phyloP scores from a whole-genome alignment of 2,888 invertebrate species.

The Diarsia brunnea region DNA sequence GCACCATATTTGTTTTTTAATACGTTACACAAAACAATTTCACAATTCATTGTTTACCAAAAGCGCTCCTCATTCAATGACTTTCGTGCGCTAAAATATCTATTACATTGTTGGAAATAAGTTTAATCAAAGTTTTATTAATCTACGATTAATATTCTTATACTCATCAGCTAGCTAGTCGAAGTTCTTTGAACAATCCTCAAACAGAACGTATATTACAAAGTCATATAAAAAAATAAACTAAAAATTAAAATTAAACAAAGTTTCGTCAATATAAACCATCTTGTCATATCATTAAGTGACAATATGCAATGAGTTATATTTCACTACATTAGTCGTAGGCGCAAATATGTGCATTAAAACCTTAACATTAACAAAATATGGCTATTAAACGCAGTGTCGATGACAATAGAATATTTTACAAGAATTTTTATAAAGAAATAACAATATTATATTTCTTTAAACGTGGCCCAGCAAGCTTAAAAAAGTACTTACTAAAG shows the following conservation, averaged over 20 bases:
- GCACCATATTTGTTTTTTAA: neutral
- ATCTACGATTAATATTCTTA: neutral
- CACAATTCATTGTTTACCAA: neutral
- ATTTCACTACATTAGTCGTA: slow-evolving; percentile 20
- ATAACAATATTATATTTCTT: neutral
- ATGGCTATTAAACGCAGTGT: slow-evolving; percentile 45
- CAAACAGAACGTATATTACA: slow-evolving; percentile 41
- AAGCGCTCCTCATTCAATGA: neutral
- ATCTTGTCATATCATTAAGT: slow-evolving; percentile 27
- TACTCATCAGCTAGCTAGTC: neutral
- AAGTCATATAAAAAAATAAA: slow-evolving; percentile 53
- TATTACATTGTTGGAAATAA: neutral
- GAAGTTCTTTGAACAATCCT: slow-evolving; percentile 43
- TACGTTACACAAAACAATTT: neutral
- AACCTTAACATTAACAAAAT: slow-evolving; percentile 43
- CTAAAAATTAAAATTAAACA: slow-evolving; percentile 36
- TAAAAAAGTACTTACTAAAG: neutral
- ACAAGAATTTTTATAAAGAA: neutral
- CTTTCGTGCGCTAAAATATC: neutral
- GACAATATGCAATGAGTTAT: slow-evolving; percentile 24
- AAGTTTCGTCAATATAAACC: slow-evolving; percentile 37
- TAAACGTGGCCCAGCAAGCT: neutral
- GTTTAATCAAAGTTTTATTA: neutral
- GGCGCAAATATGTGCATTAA: slow-evolving; percentile 18
- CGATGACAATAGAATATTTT: slow-evolving; percentile 5